Base-by-base conservation (phyloP, 2,888 invertebrate genomes). In the Eledona agricola region DNA sequence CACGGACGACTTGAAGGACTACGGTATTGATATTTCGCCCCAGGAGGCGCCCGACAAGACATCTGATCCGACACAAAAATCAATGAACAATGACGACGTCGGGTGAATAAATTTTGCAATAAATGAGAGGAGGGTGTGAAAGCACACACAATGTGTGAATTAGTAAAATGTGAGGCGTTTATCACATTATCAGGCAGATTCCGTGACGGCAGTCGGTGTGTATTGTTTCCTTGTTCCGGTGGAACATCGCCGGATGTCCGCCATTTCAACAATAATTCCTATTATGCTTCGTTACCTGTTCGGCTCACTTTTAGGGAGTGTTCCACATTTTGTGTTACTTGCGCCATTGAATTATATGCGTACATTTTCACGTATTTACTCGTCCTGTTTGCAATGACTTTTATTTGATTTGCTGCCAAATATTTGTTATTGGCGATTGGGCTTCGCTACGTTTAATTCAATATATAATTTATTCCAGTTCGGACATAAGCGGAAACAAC, bases 1-100 rank as follows among this genome's bases (percentile, higher is more conserved):
- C 19, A 63, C 60, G 1, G 70, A 72, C 31, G 57, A 68, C 57
- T 60, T 62, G 1, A 34, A 38, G 6, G 60, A 64, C 17, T 72
- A 64, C 46, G 70, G 69, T 1, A 68, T 70, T 15, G 55, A 69
- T 50, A 42, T 42, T 7, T 25, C 38, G 15, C 32, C 37, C 15
- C 29, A 31, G 15, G 7, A 42, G 5, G 26, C 10, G 22, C 13
- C 23, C 10, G 15, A 43, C 10, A 6, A 31, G 3, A n/a, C n/a
- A n/a, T n/a, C n/a, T n/a, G n/a, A n/a, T n/a, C 13, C 16, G 26
- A 26, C 16, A 26, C 7, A 22, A 25, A 38, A 38, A 25, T 6
- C 10, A 7, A 35, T 11, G 22, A 23, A 23, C 11, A 3, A n/a
- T n/a, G n/a, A n/a, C n/a, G n/a, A n/a, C n/a, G n/a, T n/a, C n/a